Evolutionary conservation across 1,140 invertebrate species (phyloP).

Genomic region (Drosophila sechellia): DNA sequence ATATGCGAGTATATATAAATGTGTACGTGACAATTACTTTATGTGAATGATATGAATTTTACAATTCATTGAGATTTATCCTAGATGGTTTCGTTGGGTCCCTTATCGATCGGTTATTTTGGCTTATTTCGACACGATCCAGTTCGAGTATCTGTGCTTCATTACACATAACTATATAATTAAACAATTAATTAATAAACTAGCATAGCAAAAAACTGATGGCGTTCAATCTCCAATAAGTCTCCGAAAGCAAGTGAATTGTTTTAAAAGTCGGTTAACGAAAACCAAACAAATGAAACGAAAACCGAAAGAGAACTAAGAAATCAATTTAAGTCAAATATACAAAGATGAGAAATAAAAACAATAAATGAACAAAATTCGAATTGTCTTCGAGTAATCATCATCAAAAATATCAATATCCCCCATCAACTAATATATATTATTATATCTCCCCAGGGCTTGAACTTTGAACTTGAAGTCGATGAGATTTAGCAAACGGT

Average conservation of each 20-base stretch:
- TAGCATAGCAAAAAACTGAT: constrained; percentile 35
- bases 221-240: constrained; percentile 17
- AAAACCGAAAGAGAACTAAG: constrained; percentile 12
- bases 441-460: constrained; percentile 1
- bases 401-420: background rate
- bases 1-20: constrained; percentile 11
- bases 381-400: background rate
- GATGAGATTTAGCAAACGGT: constrained; percentile 7
- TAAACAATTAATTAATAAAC: constrained; percentile 33
- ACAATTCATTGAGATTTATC: constrained; percentile 33
- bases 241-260: constrained; percentile 51
- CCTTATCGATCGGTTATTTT: constrained; percentile 9
- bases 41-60: constrained; percentile 36
- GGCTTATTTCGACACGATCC: constrained; percentile 33
- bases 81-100: constrained; percentile 7
- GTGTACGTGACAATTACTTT: constrained; percentile 28
- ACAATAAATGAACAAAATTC: constrained; percentile 36
- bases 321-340: constrained; percentile 38
- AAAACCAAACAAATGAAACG: constrained; percentile 15
- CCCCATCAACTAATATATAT: background rate
- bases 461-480: constrained; percentile 47
- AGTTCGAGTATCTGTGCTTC: constrained; percentile 32
- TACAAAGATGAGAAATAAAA: constrained; percentile 40
- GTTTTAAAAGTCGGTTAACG: constrained; percentile 30
- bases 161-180: constrained; percentile 29